A percentile compares a stretch with the other conserved stretches of the same genome.
These are phyloP conservation scores for Tiliacea aurago DNA, from an alignment of 2,888 invertebrate genomes.

Conservation along the genomic window DNA sequence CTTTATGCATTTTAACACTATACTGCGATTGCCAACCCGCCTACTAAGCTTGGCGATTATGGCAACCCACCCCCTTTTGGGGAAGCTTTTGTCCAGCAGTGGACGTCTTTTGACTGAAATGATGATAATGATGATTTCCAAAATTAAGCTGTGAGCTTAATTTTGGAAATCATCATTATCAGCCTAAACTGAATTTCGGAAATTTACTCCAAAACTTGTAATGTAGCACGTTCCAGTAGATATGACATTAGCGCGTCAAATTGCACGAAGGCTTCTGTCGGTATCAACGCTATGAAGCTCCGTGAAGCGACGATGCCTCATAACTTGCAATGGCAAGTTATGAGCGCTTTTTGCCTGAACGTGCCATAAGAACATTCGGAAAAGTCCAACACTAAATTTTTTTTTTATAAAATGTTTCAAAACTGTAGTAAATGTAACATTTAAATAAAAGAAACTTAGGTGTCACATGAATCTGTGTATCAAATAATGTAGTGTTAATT, in stretches of 20 bases:
- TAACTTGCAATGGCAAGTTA: constrained; percentile 1
- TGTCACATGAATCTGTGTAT: no score
- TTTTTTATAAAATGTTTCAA: background rate
- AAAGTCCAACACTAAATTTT: background rate
- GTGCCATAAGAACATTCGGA: background rate
- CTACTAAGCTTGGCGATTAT: no score
- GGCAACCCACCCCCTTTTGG: no score
- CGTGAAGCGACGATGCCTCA: background rate
- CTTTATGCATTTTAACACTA: no score
- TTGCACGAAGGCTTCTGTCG: constrained; percentile 1
- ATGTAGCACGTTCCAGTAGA: constrained; percentile 9
- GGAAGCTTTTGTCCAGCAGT: no score
- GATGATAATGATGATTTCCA: background rate
- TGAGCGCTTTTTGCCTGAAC: background rate
- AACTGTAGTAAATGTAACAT: no score
- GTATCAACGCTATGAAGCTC: background rate
- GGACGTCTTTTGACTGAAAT: no score
- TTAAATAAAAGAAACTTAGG: no score
- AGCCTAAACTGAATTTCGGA: background rate
- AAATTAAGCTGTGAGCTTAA: background rate
- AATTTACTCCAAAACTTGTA: background rate
- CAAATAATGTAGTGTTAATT: no score
- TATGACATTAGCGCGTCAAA: background rate
- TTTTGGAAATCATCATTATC: no score
- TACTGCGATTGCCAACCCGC: no score